Evolutionary conservation across 2,113 vertebrate genomes (phyloP).

Genomic region (Echinops telfairi): DNA sequence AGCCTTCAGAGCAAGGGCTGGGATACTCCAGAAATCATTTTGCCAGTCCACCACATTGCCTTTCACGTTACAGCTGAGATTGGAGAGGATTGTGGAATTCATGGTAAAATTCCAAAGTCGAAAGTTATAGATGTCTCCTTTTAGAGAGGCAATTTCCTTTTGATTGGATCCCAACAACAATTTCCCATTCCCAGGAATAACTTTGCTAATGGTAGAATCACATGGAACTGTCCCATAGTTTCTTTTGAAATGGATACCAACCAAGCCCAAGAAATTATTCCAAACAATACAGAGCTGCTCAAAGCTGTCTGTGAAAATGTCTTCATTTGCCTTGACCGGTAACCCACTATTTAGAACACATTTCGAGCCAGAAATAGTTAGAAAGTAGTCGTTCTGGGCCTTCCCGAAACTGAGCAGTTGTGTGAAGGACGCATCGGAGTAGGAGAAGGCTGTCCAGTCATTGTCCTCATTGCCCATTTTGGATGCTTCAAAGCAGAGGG

Average conservation of each 20-base stretch:
- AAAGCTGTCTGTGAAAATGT: conserved; percentile 90
- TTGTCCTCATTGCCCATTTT: conserved; percentile 81
- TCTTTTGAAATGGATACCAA: conserved; percentile 86
- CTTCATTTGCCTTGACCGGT: conserved; percentile 71
- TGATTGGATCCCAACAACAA: conserved; percentile 90
- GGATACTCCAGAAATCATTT: conserved; percentile 94
- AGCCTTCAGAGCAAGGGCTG: conserved; percentile 89
- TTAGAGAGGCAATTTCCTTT: conserved; percentile 86
- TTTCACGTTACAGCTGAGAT: conserved; percentile 90
- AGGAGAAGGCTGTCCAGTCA: conserved; percentile 92
- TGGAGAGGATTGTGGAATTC: conserved; percentile 85
- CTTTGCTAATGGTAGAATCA: conserved; percentile 71
- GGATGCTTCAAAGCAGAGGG: conserved; percentile 93
- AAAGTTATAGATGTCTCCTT: conserved; percentile 95
- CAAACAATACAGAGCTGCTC: conserved; percentile 91
- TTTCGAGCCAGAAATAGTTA: conserved; percentile 80
- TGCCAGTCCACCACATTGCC: conserved; percentile 97
- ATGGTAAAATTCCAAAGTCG: conserved; percentile 95
- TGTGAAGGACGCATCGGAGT: conserved; percentile 75
- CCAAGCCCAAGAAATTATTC: conserved; percentile 83
- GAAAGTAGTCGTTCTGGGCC: conserved; percentile 77
- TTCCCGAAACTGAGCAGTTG: conserved; percentile 89
- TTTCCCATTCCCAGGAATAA: conserved; percentile 86
- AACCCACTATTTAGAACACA: conserved; percentile 88
- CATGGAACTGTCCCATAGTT: conserved; percentile 86